phyloP scores from a whole-genome alignment of 2,113 vertebrate genomes.

The Lophura nycthemera region DNA sequence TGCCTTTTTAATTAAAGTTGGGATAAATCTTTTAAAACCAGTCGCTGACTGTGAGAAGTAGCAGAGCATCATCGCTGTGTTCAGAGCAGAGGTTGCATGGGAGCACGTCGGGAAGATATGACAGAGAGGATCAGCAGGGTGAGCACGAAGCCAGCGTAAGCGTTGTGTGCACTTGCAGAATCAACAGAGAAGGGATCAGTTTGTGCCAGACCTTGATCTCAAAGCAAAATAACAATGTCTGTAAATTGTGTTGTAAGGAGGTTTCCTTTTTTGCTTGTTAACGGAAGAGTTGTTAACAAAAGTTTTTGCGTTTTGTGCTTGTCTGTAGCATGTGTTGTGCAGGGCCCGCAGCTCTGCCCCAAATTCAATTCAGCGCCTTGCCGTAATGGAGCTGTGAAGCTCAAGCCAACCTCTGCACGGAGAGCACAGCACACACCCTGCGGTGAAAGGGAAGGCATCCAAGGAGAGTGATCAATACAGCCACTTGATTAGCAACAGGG shows the following conservation, averaged over 20 bases:
- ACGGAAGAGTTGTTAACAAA: not conserved
- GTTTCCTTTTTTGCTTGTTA: not conserved
- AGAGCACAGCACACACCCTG: not conserved
- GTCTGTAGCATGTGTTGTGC: not conserved
- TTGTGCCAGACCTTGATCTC: conserved; percentile 21
- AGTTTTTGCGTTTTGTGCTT: not conserved
- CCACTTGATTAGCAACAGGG: conserved; percentile 13
- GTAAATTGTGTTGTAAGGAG: not conserved
- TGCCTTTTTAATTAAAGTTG: not conserved
- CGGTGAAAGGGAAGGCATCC: conserved; percentile 1
- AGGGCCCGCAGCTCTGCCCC: not conserved
- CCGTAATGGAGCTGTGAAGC: not conserved
- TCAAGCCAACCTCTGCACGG: not conserved
- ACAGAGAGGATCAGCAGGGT: conserved; percentile 13
- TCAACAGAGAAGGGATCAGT: not conserved
- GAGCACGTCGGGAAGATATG: not conserved
- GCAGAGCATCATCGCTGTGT: not conserved
- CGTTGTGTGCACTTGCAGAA: not conserved
- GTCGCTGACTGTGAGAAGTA: not conserved
- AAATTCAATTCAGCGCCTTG: not conserved
- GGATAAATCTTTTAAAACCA: not conserved
- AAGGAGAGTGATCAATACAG: conserved; percentile 50
- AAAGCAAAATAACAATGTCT: not conserved
- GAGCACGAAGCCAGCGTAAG: not conserved
- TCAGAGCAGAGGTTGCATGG: not conserved